These are phyloP conservation scores for Brachionus rotundiformis DNA, from an alignment of 1,140 invertebrate species.

Conservation along the genomic window DNA sequence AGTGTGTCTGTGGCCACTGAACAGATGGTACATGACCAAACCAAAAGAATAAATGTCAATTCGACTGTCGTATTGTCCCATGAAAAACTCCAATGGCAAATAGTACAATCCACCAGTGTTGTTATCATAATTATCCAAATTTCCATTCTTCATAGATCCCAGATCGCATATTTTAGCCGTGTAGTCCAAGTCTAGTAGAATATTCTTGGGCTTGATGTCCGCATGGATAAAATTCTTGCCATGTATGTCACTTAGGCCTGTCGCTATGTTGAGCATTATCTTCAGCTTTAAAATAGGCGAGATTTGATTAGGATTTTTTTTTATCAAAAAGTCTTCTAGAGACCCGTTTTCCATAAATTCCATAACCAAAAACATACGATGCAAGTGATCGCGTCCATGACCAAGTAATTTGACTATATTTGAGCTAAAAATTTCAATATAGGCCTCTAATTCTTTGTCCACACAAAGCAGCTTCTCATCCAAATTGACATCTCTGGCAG, in stretches of 20 bases:
- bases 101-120: background rate
- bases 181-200: background rate
- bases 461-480: background rate
- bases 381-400: background rate
- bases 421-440: conserved; percentile 17
- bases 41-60: conserved; percentile 25
- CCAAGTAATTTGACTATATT: background rate
- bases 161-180: conserved; percentile 34
- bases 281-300: background rate
- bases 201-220: conserved; percentile 24
- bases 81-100: conserved; percentile 38
- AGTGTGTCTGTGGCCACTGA: background rate
- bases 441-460: conserved; percentile 1
- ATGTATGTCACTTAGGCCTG: conserved; percentile 8
- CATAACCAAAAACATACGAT: background rate
- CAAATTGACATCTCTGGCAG: background rate
- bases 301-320: background rate
- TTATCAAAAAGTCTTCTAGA: conserved; percentile 18
- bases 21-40: conserved; percentile 7
- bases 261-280: conserved; percentile 20
- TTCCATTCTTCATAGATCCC: background rate
- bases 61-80: conserved; percentile 18
- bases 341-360: conserved; percentile 16
- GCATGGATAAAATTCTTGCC: conserved; percentile 22
- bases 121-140: background rate